Base-by-base conservation (phyloP, 1,140 invertebrate genomes). In the Drosophila virilis region DNA sequence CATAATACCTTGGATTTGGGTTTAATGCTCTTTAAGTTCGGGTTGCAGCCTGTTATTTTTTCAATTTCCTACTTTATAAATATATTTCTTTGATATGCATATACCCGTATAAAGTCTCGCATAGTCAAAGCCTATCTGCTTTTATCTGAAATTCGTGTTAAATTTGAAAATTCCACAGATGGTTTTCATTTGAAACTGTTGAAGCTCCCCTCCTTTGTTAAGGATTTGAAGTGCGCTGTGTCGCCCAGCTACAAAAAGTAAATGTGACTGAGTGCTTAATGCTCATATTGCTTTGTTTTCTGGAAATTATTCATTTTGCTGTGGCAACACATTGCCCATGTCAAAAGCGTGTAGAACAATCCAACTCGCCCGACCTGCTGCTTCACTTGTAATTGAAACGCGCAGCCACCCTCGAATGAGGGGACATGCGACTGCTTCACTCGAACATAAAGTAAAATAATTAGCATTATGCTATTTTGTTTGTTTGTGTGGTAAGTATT, bases 361-460 rank as follows among this genome's bases (percentile, higher is more conserved):
- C 17, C 42, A n/a, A 7, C 42, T 15, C 15, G 10, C 9, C 8
- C 8, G 1, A 5, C 35, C 59, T 60, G 51, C 65, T 61, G 55
- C 51, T 45, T 45, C 8, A 54, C 57, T 76, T 82, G 78, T 86
- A 83, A 88, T 79, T 88, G 82, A 85, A 88, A 78, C 78, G 65
- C 35, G 15, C 55, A 43, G 17, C 13, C 60, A 32, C 46, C 46
- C 38, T 48, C 46, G n/a, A 48, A 46, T 61, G 38, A 28, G 1
- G 17, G 50, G 12, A 35, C 32, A 33, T 37, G 3, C 13, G 32
- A 40, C 9, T 43, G 61, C 50, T 65, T 60, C 48, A 43, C 54
- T 58, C 28, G 13, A 48, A 64, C 8, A 42, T 45, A 65, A 67
- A 83, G 79, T 88, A 74, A 80, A 83, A 89, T 88, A 89, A 88